These are phyloP conservation scores for Trematomus bernacchii DNA, from an alignment of 2,797 vertebrate species.

Conservation along the genomic window DNA sequence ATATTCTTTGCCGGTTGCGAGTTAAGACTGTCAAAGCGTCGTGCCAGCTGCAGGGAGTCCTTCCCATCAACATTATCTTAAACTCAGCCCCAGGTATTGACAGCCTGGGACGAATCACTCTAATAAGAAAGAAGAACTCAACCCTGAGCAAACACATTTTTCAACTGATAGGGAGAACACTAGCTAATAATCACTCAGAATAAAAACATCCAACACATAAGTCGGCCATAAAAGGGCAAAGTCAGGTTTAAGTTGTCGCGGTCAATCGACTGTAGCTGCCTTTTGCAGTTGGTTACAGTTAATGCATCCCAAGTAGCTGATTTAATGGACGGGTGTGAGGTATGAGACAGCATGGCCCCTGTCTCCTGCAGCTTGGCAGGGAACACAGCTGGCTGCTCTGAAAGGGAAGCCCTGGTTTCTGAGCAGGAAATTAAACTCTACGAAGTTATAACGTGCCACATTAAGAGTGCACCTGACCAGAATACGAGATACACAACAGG, in stretches of 20 bases:
- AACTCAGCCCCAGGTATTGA: background rate
- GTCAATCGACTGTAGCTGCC: slow-evolving; percentile 13
- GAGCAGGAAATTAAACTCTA: slow-evolving; percentile 60
- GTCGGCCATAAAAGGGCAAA: slow-evolving; percentile 32
- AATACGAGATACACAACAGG: background rate
- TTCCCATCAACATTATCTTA: background rate
- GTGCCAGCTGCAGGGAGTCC: background rate
- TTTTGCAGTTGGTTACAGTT: slow-evolving; percentile 62
- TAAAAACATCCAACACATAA: slow-evolving; percentile 10
- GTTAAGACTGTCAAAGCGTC: background rate
- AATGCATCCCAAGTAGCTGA: slow-evolving; percentile 74
- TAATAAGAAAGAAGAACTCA: slow-evolving; percentile 13
- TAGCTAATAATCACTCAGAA: background rate
- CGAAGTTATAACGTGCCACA: slow-evolving; percentile 22
- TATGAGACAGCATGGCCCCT: slow-evolving; percentile 73
- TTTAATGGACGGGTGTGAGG: slow-evolving; percentile 71
- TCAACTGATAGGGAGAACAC: background rate
- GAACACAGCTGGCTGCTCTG: slow-evolving; percentile 55
- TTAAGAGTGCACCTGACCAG: slow-evolving; percentile 18
- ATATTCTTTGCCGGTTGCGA: background rate
- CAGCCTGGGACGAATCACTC: background rate
- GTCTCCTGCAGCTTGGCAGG: slow-evolving; percentile 72
- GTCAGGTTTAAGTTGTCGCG: slow-evolving; percentile 27
- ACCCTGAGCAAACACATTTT: slow-evolving; percentile 19
- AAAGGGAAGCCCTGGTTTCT: slow-evolving; percentile 51